phyloP scores from a whole-genome alignment of 2,888 invertebrate species.

The Scaptomyza caliginosa region DNA sequence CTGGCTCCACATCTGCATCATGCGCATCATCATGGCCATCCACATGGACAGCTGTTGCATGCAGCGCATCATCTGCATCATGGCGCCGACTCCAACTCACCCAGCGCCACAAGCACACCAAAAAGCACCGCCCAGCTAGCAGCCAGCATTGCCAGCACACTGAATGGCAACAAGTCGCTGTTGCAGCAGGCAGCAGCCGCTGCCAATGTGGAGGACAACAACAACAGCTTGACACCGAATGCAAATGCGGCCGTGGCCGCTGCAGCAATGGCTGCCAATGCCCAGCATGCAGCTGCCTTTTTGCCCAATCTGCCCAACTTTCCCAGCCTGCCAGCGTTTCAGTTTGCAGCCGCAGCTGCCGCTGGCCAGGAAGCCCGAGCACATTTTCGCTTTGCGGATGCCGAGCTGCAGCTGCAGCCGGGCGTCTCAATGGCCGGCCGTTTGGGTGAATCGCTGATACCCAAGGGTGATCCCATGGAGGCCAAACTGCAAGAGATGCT shows the following conservation, averaged over 20 bases:
- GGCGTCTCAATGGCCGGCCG: conserved; percentile 92
- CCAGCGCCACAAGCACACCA: conserved; percentile 84
- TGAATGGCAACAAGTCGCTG: conserved; percentile 74
- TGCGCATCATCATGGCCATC: conserved; percentile 56
- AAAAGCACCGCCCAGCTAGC: conserved; percentile 76
- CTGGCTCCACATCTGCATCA: conserved; percentile 48
- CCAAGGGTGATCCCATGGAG: conserved; percentile 97
- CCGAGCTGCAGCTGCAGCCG: conserved; percentile 89
- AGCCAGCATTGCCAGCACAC: conserved; percentile 59
- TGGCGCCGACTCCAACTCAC: conserved; percentile 78
- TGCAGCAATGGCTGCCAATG: conserved; percentile 72
- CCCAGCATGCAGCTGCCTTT: conserved; percentile 82
- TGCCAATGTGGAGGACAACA: conserved; percentile 75
- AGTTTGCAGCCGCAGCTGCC: conserved; percentile 81
- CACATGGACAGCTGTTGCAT: conserved; percentile 55
- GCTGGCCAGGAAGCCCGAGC: conserved; percentile 88
- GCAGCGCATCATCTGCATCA: conserved; percentile 67
- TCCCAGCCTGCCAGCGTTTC: conserved; percentile 86
- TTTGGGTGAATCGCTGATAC: conserved; percentile 94
- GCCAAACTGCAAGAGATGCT: conserved; percentile 96
- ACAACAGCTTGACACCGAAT: conserved; percentile 73
- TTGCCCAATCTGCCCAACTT: conserved; percentile 78
- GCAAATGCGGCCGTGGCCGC: conserved; percentile 64
- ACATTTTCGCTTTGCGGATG: conserved; percentile 93
- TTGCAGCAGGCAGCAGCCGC: conserved; percentile 62